Evolutionary conservation across 2,888 invertebrate species (phyloP).

Genomic region (Tineola bisselliella): DNA sequence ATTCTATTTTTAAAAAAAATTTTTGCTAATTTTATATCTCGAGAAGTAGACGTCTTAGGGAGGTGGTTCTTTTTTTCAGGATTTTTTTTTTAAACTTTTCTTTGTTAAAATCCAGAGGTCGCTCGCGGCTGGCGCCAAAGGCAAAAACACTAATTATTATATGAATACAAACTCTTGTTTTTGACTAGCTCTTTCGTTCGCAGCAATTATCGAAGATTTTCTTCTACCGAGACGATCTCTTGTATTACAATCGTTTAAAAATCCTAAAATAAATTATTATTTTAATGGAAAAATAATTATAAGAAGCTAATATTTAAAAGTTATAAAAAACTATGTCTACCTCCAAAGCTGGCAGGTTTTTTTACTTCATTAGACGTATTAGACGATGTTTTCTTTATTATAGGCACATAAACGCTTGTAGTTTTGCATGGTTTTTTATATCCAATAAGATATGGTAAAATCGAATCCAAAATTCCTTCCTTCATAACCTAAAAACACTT

Average conservation of each 20-base stretch:
- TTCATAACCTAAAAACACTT: slow-evolving; percentile 76
- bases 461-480: slow-evolving; percentile 85
- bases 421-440: slow-evolving; percentile 65
- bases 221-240: slow-evolving; percentile 56
- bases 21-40: too few species aligned
- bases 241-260: slow-evolving; percentile 54
- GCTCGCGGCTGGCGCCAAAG: too few species aligned
- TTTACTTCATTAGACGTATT: slow-evolving; percentile 44
- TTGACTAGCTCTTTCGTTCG: slow-evolving; percentile 42
- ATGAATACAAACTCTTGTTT: slow-evolving; percentile 57
- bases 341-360: slow-evolving; percentile 62
- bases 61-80: too few species aligned
- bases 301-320: too few species aligned
- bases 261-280: slow-evolving; percentile 31
- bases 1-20: too few species aligned
- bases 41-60: too few species aligned
- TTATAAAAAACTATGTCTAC: slow-evolving; percentile 24
- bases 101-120: too few species aligned
- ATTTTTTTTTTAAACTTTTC: too few species aligned
- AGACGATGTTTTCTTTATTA: slow-evolving; percentile 59
- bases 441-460: slow-evolving; percentile 77
- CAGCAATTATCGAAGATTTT: slow-evolving; percentile 50
- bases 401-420: slow-evolving; percentile 58
- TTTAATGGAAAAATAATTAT: too few species aligned
- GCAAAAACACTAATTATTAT: too few species aligned